A percentile compares a stretch with the other conserved stretches of the same genome.
These are phyloP conservation scores for Holacanthus passer DNA, from an alignment of 2,113 vertebrate genomes.

Conservation along the genomic window DNA sequence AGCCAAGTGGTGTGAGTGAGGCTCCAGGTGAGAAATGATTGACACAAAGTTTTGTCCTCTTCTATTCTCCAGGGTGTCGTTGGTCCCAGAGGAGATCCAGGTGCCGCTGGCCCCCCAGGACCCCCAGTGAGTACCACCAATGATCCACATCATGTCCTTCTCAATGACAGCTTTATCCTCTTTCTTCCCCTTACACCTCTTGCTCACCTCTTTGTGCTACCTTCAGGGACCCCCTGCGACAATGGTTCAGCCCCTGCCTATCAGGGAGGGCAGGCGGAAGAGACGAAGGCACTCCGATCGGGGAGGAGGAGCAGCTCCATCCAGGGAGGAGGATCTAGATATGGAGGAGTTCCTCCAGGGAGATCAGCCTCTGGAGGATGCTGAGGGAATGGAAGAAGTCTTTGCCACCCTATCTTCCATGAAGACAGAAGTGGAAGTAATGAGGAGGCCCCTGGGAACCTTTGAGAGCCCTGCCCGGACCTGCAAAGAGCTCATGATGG, in stretches of 20 bases:
- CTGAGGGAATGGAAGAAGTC: constrained; percentile 92
- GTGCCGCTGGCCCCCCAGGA: constrained; percentile 85
- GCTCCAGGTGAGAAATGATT: constrained; percentile 60
- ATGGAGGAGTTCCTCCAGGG: constrained; percentile 68
- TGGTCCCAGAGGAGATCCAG: constrained; percentile 87
- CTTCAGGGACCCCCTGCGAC: constrained; percentile 86
- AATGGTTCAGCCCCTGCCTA: constrained; percentile 80
- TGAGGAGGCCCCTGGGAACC: constrained; percentile 88
- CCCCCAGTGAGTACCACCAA: constrained; percentile 83
- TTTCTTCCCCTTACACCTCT: constrained; percentile 1
- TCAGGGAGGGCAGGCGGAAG: constrained; percentile 79
- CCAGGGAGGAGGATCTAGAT: constrained; percentile 66
- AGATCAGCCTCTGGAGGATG: constrained; percentile 74
- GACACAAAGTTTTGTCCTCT: constrained; percentile 55
- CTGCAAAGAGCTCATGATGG: constrained; percentile 91
- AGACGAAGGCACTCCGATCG: constrained; percentile 72
- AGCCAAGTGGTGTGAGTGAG: constrained; percentile 47
- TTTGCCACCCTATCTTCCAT: constrained; percentile 90
- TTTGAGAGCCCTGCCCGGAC: constrained; percentile 89
- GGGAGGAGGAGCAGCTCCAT: constrained; percentile 52
- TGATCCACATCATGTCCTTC: constrained; percentile 17
- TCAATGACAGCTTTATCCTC: constrained; percentile 5
- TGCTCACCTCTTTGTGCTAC: constrained; percentile 29
- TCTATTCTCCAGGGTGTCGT: constrained; percentile 80
- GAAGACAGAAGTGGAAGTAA: constrained; percentile 89